phyloP scores from a whole-genome alignment of 2,113 vertebrate genomes.

The Mirza zaza region DNA sequence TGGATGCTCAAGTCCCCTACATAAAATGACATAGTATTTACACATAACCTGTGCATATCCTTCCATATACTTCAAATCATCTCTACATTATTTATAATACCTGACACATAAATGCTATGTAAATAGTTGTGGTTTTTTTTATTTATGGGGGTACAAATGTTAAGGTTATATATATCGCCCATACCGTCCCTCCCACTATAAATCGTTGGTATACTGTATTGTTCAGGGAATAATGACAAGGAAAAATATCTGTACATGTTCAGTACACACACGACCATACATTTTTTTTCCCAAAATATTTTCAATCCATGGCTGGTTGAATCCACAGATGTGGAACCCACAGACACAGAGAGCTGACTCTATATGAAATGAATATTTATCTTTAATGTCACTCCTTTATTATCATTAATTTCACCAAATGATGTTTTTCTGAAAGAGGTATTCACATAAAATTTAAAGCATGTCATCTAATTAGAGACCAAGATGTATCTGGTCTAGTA shows the following conservation, averaged over 20 bases:
- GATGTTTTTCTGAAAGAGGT: slow-evolving; percentile 28
- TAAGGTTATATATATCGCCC: no score
- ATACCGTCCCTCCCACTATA: background rate
- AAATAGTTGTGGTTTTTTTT: background rate
- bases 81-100: background rate
- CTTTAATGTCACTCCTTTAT: slow-evolving; percentile 5
- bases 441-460: slow-evolving; percentile 48
- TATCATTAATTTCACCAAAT: slow-evolving; percentile 43
- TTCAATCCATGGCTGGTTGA: background rate
- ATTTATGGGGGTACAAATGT: no score
- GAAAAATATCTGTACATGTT: background rate
- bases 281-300: background rate
- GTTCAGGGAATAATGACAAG: background rate
- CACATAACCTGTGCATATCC: background rate
- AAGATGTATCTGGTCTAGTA: slow-evolving; percentile 6
- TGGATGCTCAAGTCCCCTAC: background rate
- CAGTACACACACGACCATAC: background rate
- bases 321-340: background rate
- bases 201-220: background rate
- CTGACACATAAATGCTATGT: background rate
- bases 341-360: background rate
- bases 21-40: background rate
- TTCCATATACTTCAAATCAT: background rate
- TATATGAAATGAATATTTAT: background rate
- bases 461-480: background rate